These are phyloP conservation scores for Stegastes partitus DNA, from an alignment of 2,113 vertebrate genomes.

Conservation along the genomic window DNA sequence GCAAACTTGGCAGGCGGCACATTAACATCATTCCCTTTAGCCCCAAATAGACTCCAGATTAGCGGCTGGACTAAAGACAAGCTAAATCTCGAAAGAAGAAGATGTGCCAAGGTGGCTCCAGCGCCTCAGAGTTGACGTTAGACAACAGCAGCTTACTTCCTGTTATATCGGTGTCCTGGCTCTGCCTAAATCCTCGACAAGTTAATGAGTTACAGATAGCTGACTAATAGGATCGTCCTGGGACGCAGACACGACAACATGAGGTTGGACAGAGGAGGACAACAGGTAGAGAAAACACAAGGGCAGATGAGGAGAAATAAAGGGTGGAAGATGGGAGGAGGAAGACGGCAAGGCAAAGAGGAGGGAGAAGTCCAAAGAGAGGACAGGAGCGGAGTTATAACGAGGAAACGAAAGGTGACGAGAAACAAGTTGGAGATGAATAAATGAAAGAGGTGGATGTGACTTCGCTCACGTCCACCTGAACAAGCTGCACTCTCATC, in stretches of 20 bases:
- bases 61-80: constrained; percentile 13
- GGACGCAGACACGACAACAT: constrained; percentile 27
- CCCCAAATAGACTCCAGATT: constrained; percentile 12
- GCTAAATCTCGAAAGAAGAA: background rate
- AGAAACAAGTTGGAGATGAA: background rate
- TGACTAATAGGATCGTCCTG: constrained; percentile 53
- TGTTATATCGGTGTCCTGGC: constrained; percentile 55
- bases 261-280: background rate
- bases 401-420: background rate
- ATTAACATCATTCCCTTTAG: background rate
- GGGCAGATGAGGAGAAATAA: background rate
- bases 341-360: background rate
- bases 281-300: background rate
- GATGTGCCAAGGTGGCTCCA: constrained; percentile 11
- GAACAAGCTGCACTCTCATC: background rate
- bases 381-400: background rate
- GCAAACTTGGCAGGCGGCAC: background rate
- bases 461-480: constrained; percentile 55
- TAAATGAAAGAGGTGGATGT: background rate
- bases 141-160: constrained; percentile 49
- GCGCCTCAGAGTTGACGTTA: constrained; percentile 1
- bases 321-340: background rate
- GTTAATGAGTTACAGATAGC: constrained; percentile 48
- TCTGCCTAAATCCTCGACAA: constrained; percentile 32
- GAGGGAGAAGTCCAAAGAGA: background rate